Evolutionary conservation across 2,797 vertebrate genomes (phyloP).

Genomic region (Tangara arthus): DNA sequence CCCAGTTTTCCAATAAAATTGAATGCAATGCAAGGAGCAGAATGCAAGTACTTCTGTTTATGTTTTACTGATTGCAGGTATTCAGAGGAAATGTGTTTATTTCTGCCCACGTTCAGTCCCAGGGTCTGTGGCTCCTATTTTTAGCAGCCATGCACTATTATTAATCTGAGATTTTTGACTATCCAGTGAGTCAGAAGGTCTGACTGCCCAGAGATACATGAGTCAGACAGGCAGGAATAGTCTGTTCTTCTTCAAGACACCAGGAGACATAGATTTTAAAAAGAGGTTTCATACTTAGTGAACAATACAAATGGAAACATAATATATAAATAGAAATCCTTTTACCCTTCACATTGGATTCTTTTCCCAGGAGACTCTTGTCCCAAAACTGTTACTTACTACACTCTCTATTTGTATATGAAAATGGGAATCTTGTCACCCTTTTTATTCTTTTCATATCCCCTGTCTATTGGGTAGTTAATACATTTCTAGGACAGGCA

Average conservation of each 20-base stretch:
- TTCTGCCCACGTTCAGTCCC: slow-evolving; percentile 14
- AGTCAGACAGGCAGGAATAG: slow-evolving; percentile 74
- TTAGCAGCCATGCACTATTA: slow-evolving; percentile 65
- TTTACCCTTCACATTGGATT: slow-evolving; percentile 44
- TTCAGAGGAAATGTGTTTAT: slow-evolving; percentile 46
- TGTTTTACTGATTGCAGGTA: not conserved
- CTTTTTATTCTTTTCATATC: not conserved
- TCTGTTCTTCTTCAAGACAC: slow-evolving; percentile 63
- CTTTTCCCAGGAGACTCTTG: slow-evolving; percentile 29
- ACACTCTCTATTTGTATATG: not conserved
- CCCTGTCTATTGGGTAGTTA: not conserved
- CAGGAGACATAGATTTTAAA: slow-evolving; percentile 52
- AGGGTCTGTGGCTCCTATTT: slow-evolving; percentile 64
- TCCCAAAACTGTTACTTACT: not conserved
- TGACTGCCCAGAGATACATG: slow-evolving; percentile 69
- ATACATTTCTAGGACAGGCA: slow-evolving; percentile 14
- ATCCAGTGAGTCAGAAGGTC: slow-evolving; percentile 75
- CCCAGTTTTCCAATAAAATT: not conserved
- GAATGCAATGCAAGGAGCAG: not conserved
- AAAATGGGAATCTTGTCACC: not conserved
- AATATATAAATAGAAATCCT: slow-evolving; percentile 60
- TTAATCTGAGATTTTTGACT: slow-evolving; percentile 70
- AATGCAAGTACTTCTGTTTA: not conserved
- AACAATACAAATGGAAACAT: slow-evolving; percentile 58
- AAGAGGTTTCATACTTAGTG: slow-evolving; percentile 54